Conservation (phyloP, 2,888 invertebrate genomes). For the Amblyteles armatorius region DNA sequence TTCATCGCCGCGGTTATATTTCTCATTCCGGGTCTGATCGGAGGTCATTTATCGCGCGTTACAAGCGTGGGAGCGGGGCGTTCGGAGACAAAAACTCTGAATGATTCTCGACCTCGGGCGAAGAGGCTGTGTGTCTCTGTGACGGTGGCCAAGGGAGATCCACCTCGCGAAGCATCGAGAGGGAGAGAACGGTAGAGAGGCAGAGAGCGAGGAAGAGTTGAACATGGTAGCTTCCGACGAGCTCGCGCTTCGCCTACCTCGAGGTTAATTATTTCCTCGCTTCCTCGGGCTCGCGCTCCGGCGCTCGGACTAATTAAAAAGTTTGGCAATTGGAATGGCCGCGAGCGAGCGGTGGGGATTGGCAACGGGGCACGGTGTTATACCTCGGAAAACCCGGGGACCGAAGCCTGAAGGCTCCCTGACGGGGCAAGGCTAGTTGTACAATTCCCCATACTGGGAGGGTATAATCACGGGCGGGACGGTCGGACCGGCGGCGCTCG, state of each 20-base stretch:
- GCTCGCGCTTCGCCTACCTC: conserved; percentile 58
- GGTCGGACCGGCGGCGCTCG: conserved; percentile 33
- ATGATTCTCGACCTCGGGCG: conserved; percentile 35
- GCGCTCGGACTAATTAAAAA: conserved; percentile 74
- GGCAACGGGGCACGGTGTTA: conserved; percentile 22
- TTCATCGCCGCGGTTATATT: conserved; percentile 21
- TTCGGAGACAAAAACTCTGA: conserved; percentile 28
- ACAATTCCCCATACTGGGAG: conserved; percentile 19
- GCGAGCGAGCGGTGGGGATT: conserved; percentile 22
- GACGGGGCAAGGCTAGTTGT: conserved; percentile 14
- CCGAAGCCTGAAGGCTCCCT: conserved; percentile 1
- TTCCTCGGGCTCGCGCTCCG: conserved; percentile 59
- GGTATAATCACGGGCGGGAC: conserved; percentile 27
- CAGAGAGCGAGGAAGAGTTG: conserved; percentile 4
- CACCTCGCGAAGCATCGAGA: background rate
- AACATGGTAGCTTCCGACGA: conserved; percentile 42
- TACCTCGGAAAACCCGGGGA: conserved; percentile 8
- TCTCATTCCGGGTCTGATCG: conserved; percentile 14
- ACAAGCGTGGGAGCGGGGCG: conserved; percentile 1
- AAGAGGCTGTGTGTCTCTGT: conserved; percentile 22
- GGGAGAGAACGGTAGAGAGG: conserved; percentile 11
- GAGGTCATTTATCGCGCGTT: conserved; percentile 43
- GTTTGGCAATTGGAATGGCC: conserved; percentile 73
- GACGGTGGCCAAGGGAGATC: conserved; percentile 21
- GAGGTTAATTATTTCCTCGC: conserved; percentile 67